A percentile compares a stretch with the other conserved stretches of the same genome.
phyloP scores from a whole-genome alignment of 2,888 invertebrate species.

The Oxystoma pomonae region DNA sequence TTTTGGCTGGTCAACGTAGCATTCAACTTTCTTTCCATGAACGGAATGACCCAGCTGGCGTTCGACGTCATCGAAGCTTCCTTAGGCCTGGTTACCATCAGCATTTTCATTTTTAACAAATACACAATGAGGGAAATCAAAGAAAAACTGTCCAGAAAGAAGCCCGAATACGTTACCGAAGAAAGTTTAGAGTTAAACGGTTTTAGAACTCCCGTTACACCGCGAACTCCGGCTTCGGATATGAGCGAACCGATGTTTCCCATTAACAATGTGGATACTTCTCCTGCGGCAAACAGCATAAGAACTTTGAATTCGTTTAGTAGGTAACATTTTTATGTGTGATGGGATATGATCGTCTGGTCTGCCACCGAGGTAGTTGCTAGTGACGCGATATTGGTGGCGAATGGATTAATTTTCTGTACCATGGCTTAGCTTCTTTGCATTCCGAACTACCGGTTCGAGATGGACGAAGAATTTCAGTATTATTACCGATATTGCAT shows the following conservation, averaged over 20 bases:
- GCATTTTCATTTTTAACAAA: constrained; percentile 29
- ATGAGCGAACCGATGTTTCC: constrained; percentile 3
- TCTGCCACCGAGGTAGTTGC: too few relatives aligned
- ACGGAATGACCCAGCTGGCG: constrained; percentile 20
- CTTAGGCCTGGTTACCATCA: constrained; percentile 29
- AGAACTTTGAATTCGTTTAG: not conserved
- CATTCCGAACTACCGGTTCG: too few relatives aligned
- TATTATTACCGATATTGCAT: too few relatives aligned
- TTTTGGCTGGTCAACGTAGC: constrained; percentile 30
- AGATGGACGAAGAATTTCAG: too few relatives aligned
- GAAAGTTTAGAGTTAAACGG: constrained; percentile 11
- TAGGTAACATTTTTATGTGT: not conserved
- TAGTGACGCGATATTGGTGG: too few relatives aligned
- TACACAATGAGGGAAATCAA: constrained; percentile 29
- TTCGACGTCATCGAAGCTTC: constrained; percentile 32
- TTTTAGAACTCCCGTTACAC: constrained; percentile 10
- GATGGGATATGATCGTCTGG: too few relatives aligned
- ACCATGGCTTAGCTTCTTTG: too few relatives aligned
- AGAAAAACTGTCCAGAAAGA: constrained; percentile 15
- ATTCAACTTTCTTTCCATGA: constrained; percentile 15
- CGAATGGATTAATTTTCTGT: too few relatives aligned
- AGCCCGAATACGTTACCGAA: constrained; percentile 13
- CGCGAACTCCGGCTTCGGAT: constrained; percentile 4
- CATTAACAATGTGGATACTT: not conserved
- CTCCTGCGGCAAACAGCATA: not conserved